Evolutionary conservation across 2,797 vertebrate genomes (phyloP).

Genomic region (Pipistrellus nathusii): DNA sequence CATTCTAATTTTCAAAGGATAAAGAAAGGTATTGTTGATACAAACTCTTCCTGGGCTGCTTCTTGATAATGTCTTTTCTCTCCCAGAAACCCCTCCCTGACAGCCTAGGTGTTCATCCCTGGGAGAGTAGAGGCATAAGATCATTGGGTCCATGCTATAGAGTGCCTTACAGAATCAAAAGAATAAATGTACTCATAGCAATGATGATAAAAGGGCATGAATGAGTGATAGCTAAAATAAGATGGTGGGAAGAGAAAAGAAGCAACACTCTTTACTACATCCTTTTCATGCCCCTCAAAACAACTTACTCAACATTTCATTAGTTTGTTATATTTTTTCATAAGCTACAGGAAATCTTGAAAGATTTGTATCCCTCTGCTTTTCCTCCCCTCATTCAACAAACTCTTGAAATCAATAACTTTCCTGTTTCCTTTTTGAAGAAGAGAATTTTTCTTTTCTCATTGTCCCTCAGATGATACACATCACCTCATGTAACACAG

Average conservation of each 20-base stretch:
- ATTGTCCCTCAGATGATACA: not conserved
- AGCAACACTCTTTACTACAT: not conserved
- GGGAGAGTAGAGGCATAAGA: not conserved
- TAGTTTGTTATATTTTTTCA: not conserved
- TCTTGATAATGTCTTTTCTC: not conserved
- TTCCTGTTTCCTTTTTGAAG: not conserved
- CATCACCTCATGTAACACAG: not conserved
- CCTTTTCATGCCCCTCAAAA: not conserved
- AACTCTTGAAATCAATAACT: not conserved
- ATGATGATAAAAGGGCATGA: not conserved
- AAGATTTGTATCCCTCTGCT: not conserved
- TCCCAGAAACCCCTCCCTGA: not conserved
- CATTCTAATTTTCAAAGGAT: conserved; percentile 18
- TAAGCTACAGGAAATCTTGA: not conserved
- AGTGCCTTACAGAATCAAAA: conserved; percentile 2
- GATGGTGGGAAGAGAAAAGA: not conserved
- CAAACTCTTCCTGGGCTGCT: not conserved
- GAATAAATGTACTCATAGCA: not conserved
- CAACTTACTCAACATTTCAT: not conserved
- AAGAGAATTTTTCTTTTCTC: not conserved
- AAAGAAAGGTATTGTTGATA: not conserved
- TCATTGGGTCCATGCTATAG: not conserved
- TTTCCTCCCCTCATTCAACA: not conserved
- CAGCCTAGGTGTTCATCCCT: not conserved
- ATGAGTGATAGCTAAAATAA: not conserved